phyloP scores from a whole-genome alignment of 2,888 invertebrate species.

The Ditula angustiorana region DNA sequence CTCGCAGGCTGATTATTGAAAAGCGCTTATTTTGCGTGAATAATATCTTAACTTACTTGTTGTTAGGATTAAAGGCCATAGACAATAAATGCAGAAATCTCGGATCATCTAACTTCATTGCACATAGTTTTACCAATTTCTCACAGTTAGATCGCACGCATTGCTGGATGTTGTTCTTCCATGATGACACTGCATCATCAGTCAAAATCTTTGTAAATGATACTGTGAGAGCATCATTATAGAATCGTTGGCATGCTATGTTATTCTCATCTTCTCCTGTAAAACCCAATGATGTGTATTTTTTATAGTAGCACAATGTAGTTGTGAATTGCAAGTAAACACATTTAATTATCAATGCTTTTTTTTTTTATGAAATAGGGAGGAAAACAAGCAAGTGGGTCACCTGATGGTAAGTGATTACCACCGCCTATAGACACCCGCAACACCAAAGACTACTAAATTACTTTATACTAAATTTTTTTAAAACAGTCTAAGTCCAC shows the following conservation, averaged over 20 bases:
- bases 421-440: too few relatives aligned
- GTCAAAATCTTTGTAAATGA: slow-evolving; percentile 98
- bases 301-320: too few relatives aligned
- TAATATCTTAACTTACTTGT: slow-evolving; percentile 89
- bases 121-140: slow-evolving; percentile 96
- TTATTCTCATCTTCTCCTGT: slow-evolving; percentile 94
- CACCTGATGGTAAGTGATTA: too few relatives aligned
- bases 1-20: too few relatives aligned
- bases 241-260: slow-evolving; percentile 96
- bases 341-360: too few relatives aligned
- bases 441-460: too few relatives aligned
- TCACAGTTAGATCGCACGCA: slow-evolving; percentile 97
- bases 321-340: too few relatives aligned
- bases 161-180: slow-evolving; percentile 98
- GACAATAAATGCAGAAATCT: slow-evolving; percentile 96
- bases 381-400: too few relatives aligned
- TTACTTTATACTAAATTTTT: too few relatives aligned
- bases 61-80: slow-evolving; percentile 97
- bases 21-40: too few relatives aligned
- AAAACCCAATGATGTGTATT: slow-evolving; percentile 48
- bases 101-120: slow-evolving; percentile 97
- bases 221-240: slow-evolving; percentile 96
- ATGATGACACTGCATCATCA: slow-evolving; percentile 98
- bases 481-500: too few relatives aligned
- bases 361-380: too few relatives aligned